A percentile compares a stretch with the other conserved stretches of the same genome.
Evolutionary conservation across 2,113 vertebrate genomes (phyloP).

Genomic region (Piprites chloris): DNA sequence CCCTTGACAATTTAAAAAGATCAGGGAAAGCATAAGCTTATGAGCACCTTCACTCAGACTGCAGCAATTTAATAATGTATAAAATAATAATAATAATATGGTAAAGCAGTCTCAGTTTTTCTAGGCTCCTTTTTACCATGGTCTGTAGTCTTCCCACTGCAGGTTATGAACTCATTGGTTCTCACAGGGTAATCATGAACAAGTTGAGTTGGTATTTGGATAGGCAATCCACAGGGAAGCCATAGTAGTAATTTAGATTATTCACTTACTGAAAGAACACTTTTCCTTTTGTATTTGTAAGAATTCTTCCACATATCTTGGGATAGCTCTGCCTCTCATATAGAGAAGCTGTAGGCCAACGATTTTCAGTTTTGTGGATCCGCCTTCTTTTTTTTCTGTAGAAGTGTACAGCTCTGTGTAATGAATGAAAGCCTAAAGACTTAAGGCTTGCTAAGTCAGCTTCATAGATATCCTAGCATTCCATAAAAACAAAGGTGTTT

Average conservation of each 20-base stretch:
- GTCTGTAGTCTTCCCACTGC: background rate
- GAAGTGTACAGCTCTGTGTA: background rate
- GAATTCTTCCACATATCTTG: background rate
- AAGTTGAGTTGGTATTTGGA: slow-evolving; percentile 11
- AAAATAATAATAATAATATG: background rate
- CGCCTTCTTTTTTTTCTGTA: background rate
- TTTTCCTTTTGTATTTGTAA: background rate
- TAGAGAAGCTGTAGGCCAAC: background rate
- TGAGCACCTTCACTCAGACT: background rate
- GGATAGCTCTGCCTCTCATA: background rate
- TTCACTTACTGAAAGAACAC: background rate
- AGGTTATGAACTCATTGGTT: background rate
- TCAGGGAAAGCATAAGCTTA: background rate
- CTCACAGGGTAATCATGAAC: background rate
- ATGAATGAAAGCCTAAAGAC: background rate
- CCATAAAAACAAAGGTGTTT: background rate
- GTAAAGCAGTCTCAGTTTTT: background rate
- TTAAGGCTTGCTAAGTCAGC: background rate
- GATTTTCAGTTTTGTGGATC: background rate
- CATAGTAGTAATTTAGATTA: background rate
- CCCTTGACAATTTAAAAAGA: background rate
- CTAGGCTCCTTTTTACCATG: background rate
- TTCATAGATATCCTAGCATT: background rate
- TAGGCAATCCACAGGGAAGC: slow-evolving; percentile 2
- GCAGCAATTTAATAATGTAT: background rate